Percentiles rank a stretch among this genome's conserved stretches.
These are phyloP conservation scores for Odontomyia ornata DNA, from an alignment of 2,888 invertebrate species.

Conservation along the genomic window DNA sequence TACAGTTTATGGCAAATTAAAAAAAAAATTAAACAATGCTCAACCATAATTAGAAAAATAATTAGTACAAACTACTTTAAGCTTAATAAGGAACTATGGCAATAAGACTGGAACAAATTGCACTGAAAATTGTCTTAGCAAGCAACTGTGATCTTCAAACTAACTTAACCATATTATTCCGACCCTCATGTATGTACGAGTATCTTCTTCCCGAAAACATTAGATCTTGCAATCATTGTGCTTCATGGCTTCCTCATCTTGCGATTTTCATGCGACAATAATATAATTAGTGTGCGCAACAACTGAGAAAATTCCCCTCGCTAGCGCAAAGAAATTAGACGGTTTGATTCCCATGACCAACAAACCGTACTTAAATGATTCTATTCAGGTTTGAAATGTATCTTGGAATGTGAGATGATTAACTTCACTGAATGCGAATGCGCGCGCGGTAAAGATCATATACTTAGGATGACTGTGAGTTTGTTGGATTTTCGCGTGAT, in stretches of 20 bases:
- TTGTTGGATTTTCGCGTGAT: slow-evolving; percentile 12
- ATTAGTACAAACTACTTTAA: neutral
- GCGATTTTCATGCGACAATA: slow-evolving; percentile 25
- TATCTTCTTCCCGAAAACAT: slow-evolving; percentile 1
- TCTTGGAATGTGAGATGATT: neutral
- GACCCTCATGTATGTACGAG: neutral
- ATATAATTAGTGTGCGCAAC: slow-evolving; percentile 14
- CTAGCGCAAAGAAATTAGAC: neutral
- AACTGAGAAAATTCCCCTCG: neutral
- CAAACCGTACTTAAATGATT: slow-evolving; percentile 5
- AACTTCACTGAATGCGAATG: neutral
- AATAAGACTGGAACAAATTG: slow-evolving; percentile 17
- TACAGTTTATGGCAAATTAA: too few species aligned
- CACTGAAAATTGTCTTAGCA: neutral
- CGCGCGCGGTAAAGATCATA: neutral
- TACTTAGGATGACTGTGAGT: neutral
- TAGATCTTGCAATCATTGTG: neutral
- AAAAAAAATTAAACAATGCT: too few species aligned
- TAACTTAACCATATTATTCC: too few species aligned
- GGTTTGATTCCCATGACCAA: slow-evolving; percentile 26
- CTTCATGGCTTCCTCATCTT: neutral
- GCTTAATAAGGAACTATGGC: slow-evolving; percentile 16
- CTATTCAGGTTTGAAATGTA: neutral
- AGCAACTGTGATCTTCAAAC: neutral
- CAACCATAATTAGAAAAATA: too few species aligned